These are phyloP conservation scores for Atopsyche davidsoni DNA, from an alignment of 1,140 invertebrate genomes.

Conservation along the genomic window DNA sequence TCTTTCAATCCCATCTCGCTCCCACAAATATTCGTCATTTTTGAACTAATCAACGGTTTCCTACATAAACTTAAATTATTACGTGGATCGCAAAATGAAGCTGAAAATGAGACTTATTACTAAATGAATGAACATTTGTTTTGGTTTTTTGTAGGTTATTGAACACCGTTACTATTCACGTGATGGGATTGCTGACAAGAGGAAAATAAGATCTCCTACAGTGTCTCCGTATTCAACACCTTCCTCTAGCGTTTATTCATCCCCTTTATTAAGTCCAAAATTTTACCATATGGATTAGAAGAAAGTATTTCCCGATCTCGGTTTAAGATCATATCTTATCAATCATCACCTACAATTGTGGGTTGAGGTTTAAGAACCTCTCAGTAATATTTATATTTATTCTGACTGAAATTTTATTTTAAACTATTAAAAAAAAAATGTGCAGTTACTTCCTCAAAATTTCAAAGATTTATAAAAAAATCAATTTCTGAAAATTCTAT, in stretches of 20 bases:
- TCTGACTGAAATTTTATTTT: too few species aligned
- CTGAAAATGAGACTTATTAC: neutral
- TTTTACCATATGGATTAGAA: slow-evolving; percentile 56
- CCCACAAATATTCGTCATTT: too few species aligned
- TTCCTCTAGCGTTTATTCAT: slow-evolving; percentile 33
- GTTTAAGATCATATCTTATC: neutral
- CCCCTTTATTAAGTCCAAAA: slow-evolving; percentile 44
- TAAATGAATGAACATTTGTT: slow-evolving; percentile 16
- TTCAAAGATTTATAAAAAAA: too few species aligned
- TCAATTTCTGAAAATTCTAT: too few species aligned
- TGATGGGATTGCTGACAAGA: slow-evolving; percentile 45
- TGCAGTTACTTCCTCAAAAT: too few species aligned
- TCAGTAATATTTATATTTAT: too few species aligned
- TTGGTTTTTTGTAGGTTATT: slow-evolving; percentile 50
- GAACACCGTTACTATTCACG: slow-evolving; percentile 61
- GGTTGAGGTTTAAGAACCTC: too few species aligned
- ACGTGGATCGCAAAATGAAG: neutral
- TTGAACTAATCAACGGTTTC: too few species aligned
- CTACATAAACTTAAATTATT: too few species aligned
- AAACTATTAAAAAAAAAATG: too few species aligned
- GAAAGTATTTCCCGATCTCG: neutral
- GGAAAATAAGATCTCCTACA: slow-evolving; percentile 45
- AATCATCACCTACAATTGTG: too few species aligned
- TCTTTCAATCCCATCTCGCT: too few species aligned
- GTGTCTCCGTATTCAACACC: slow-evolving; percentile 43